phyloP scores from a whole-genome alignment of 2,888 invertebrate genomes.

The Leucania comma region DNA sequence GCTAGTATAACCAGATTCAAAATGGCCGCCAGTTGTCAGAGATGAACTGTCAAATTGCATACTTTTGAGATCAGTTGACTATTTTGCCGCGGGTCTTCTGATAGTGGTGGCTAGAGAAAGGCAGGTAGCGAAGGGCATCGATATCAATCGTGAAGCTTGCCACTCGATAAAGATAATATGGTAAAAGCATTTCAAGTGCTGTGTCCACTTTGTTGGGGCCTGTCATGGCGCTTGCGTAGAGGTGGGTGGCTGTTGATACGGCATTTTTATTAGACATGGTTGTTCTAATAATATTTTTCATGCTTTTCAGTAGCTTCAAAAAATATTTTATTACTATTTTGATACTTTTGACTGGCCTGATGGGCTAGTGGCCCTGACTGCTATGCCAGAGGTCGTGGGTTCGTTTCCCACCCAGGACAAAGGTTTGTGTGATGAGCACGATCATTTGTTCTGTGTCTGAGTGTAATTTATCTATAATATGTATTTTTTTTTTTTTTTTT shows the following conservation, averaged over 20 bases:
- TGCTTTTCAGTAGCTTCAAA: neutral
- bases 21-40: constrained; percentile 23
- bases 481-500: too few species aligned
- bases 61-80: neutral
- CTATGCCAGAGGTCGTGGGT: too few species aligned
- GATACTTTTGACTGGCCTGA: too few species aligned
- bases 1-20: constrained; percentile 26
- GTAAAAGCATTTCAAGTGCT: constrained; percentile 69
- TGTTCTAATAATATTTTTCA: neutral
- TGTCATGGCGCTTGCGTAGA: constrained; percentile 8
- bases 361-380: too few species aligned
- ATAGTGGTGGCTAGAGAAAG: constrained; percentile 7
- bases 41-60: neutral
- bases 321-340: too few species aligned
- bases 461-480: too few species aligned
- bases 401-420: too few species aligned
- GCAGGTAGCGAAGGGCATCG: constrained; percentile 52
- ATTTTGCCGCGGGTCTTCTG: constrained; percentile 9
- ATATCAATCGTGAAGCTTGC: constrained; percentile 52
- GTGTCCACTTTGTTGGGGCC: constrained; percentile 39
- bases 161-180: constrained; percentile 67
- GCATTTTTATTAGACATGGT: constrained; percentile 9
- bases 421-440: too few species aligned
- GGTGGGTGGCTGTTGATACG: constrained; percentile 38
- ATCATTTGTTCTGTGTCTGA: too few species aligned